Base-by-base conservation (phyloP, 2,797 vertebrate genomes). In the Rhinatrema bivittatum region DNA sequence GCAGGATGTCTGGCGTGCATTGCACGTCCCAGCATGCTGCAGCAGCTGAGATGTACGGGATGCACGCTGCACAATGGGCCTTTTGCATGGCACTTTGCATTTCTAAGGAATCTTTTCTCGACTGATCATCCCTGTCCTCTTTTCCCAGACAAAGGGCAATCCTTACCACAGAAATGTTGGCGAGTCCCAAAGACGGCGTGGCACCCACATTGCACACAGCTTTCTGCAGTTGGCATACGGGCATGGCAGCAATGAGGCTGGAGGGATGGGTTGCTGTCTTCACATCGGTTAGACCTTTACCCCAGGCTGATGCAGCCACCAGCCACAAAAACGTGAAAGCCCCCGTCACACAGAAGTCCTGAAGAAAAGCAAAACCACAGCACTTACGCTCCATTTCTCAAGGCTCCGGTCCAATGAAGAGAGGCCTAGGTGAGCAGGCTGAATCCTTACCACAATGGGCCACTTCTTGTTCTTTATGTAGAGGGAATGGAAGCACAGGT, bases 321-420 rank as follows among this genome's bases (percentile, higher is more conserved):
- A 97, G 78, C 94, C 94, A 98, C 53, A 98, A 78, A 77, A 98
- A 93, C 36, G 93, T 77, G 31, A 98, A 98, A 53, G 67, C 79
- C 17, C 83, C 81, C 0, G 93, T 97, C 63, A 94, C 20, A 10
- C 88, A 61, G 61, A 98, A 84, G 71, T 98, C 94, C 94, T 97
- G 44, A 16, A 31, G 8, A 29, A 49, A 29, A 25, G 8, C 34
- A 20, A 29, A 5, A 4, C 39, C 20, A 32, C 11, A 14, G 21
- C 7, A 17, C 16, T 67, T n/a, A n/a, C n/a, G n/a, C n/a, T n/a
- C n/a, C n/a, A n/a, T n/a, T n/a, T n/a, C n/a, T n/a, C n/a, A n/a
- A n/a, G n/a, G n/a, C n/a, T n/a, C n/a, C n/a, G n/a, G n/a, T n/a
- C n/a, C n/a, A n/a, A n/a, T n/a, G n/a, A n/a, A n/a, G n/a, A n/a